Conservation (phyloP, 2,888 invertebrate species). For the Poecilobothrus nobilitatus region DNA sequence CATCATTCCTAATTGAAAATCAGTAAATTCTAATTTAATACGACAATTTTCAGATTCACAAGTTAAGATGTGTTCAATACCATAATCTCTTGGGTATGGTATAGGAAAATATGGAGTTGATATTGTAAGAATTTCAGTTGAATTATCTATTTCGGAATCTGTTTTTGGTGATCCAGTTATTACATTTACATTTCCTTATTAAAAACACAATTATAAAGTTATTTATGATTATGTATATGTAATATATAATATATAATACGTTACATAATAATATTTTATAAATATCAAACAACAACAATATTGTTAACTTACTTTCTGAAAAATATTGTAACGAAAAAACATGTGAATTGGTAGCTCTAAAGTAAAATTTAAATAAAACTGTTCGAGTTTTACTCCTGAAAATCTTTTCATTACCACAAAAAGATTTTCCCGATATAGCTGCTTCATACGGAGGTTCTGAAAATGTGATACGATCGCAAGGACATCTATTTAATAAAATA, state of each 20-base stretch:
- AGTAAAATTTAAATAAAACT: constrained; percentile 51
- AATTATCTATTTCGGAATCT: constrained; percentile 31
- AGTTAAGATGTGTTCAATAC: constrained; percentile 55
- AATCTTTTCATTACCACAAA: constrained; percentile 49
- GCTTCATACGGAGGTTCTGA: constrained; percentile 58
- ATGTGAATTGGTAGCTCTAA: constrained; percentile 50
- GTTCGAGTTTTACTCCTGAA: constrained; percentile 55
- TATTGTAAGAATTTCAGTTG: constrained; percentile 46
- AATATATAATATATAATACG: too few species aligned
- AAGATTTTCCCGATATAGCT: constrained; percentile 50
- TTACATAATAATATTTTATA: too few species aligned
- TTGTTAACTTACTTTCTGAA: constrained; percentile 55
- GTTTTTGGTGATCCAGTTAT: constrained; percentile 45
- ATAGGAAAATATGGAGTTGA: constrained; percentile 61
- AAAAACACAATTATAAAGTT: constrained; percentile 14
- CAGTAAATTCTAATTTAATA: constrained; percentile 56
- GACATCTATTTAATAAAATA: constrained; percentile 36
- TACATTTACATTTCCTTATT: constrained; percentile 51
- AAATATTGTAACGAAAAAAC: constrained; percentile 57
- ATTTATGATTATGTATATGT: neutral
- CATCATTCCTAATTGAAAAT: constrained; percentile 56
- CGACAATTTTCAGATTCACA: constrained; percentile 52
- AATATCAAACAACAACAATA: too few species aligned
- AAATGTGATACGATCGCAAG: constrained; percentile 57
- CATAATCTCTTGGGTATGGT: constrained; percentile 57